Percentiles rank a stretch among this genome's conserved stretches.
These are phyloP conservation scores for Tonatia bakeri DNA, from an alignment of 2,113 vertebrate species.

Conservation along the genomic window DNA sequence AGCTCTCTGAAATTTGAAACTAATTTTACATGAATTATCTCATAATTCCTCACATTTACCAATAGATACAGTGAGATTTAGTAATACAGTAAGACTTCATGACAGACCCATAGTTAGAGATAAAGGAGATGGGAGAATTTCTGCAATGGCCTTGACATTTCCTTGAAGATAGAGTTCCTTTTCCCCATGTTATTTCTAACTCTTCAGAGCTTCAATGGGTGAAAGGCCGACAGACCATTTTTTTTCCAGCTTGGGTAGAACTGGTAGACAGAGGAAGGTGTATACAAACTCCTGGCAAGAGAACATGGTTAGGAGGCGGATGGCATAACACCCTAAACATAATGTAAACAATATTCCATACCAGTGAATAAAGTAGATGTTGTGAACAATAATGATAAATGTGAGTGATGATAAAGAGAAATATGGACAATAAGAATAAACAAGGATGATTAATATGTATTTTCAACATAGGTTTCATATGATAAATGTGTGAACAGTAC, in stretches of 20 bases:
- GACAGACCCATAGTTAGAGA: not conserved
- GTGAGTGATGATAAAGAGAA: not conserved
- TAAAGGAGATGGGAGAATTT: not conserved
- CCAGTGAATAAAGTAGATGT: not conserved
- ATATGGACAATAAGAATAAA: not conserved
- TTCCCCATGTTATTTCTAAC: not conserved
- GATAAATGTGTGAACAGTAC: not conserved
- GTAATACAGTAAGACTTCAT: not conserved
- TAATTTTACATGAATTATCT: not conserved
- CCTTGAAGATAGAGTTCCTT: not conserved
- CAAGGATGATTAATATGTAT: not conserved
- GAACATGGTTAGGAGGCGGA: not conserved
- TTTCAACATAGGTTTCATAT: not conserved
- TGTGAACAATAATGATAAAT: not conserved
- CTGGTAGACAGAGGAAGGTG: not conserved
- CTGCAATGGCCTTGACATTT: not conserved
- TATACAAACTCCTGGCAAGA: not conserved
- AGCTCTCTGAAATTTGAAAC: not conserved
- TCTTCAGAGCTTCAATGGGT: not conserved
- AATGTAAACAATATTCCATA: not conserved
- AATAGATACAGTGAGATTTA: not conserved
- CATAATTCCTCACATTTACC: constrained; percentile 19
- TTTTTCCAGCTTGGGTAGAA: not conserved
- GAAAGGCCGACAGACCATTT: not conserved
- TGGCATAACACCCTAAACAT: not conserved